These are phyloP conservation scores for Psittacus erithacus DNA, from an alignment of 2,113 vertebrate species.

Conservation along the genomic window DNA sequence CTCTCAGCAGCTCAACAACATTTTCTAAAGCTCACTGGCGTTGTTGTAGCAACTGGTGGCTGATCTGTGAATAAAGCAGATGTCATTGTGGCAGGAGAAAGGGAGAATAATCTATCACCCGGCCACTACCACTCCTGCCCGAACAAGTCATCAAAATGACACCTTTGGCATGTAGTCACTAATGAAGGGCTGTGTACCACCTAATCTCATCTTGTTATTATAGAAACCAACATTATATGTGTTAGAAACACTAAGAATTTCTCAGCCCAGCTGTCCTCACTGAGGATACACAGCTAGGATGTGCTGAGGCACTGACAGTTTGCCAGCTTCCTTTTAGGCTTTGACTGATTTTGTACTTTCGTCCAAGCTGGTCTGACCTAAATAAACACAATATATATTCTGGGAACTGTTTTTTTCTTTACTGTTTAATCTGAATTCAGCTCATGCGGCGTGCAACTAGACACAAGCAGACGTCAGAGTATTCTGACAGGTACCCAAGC, in stretches of 20 bases:
- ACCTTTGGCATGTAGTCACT: constrained; percentile 70
- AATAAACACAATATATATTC: constrained; percentile 65
- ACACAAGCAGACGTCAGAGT: constrained; percentile 51
- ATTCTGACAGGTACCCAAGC: constrained; percentile 20
- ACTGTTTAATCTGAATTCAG: constrained; percentile 45
- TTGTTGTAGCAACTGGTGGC: constrained; percentile 88
- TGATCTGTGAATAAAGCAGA: constrained; percentile 88
- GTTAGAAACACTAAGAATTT: background rate
- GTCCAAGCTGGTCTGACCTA: constrained; percentile 50
- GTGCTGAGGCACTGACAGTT: background rate
- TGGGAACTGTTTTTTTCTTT: constrained; percentile 25
- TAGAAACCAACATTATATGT: constrained; percentile 6
- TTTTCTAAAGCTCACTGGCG: constrained; percentile 83
- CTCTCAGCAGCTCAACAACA: constrained; percentile 82
- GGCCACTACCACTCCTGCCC: constrained; percentile 76
- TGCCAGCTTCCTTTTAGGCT: constrained; percentile 66
- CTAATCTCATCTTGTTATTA: constrained; percentile 60
- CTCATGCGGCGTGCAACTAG: background rate
- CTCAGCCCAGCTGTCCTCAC: background rate
- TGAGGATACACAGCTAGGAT: constrained; percentile 13
- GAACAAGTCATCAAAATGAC: constrained; percentile 86
- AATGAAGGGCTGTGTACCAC: constrained; percentile 48
- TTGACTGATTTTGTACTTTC: constrained; percentile 36
- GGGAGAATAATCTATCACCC: constrained; percentile 85
- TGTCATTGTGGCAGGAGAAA: constrained; percentile 78